Evolutionary conservation across 2,113 vertebrate species (phyloP).

Genomic region (Mystacornis crossleyi): DNA sequence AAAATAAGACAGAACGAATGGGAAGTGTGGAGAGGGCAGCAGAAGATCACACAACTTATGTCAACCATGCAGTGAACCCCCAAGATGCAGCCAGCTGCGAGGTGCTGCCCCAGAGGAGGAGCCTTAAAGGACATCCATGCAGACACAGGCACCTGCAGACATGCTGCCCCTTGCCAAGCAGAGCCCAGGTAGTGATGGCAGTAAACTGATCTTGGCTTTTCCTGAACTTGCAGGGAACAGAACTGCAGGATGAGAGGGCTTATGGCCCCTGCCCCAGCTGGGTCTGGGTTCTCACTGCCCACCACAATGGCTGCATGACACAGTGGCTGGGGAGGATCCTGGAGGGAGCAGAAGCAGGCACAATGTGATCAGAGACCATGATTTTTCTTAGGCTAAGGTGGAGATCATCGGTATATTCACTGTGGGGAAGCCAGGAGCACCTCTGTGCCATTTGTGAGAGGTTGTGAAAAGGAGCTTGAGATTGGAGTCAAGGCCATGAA

Average conservation of each 20-base stretch:
- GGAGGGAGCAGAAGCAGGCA: background rate
- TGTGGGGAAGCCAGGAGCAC: background rate
- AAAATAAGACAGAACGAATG: background rate
- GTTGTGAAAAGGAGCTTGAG: background rate
- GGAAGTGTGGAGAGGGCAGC: background rate
- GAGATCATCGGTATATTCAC: fast-evolving
- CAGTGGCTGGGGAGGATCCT: background rate
- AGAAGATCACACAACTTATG: background rate
- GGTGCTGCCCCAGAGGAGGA: background rate
- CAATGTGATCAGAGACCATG: background rate
- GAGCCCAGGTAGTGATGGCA: background rate
- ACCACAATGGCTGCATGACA: fast-evolving
- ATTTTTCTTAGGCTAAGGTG: background rate
- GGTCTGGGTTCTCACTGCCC: fast-evolving
- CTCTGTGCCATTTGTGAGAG: background rate
- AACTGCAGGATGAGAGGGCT: background rate
- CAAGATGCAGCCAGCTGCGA: background rate
- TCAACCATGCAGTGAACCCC: fast-evolving
- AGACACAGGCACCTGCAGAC: background rate
- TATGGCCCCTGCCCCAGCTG: background rate
- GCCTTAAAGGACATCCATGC: background rate
- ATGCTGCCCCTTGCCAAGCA: background rate
- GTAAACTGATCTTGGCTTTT: background rate
- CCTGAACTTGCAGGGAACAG: background rate
- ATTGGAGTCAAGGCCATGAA: background rate